Percentiles rank a stretch among this genome's conserved stretches.
Conservation (phyloP, 2,888 invertebrate species). For the Tetragonula carbonaria region DNA sequence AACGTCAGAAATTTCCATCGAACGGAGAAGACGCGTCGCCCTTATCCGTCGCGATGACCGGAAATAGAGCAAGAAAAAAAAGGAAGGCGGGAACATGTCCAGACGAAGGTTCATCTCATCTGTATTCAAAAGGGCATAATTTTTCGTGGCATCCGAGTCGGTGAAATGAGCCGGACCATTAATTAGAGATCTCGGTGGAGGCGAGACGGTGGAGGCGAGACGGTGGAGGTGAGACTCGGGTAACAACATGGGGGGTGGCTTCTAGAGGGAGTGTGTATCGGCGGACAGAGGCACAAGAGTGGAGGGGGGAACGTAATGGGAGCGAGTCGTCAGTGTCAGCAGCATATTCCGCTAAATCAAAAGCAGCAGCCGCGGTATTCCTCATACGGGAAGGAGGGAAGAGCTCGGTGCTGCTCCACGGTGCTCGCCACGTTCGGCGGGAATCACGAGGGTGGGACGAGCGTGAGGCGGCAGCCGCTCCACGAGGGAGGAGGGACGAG, state of each 20-base stretch:
- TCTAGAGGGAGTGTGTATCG: slow-evolving; percentile 49
- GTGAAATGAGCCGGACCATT: slow-evolving; percentile 72
- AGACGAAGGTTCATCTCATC: slow-evolving; percentile 69
- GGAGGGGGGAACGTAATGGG: slow-evolving; percentile 68
- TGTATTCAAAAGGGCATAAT: slow-evolving; percentile 73
- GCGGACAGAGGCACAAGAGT: slow-evolving; percentile 24
- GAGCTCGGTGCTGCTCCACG: slow-evolving; percentile 33
- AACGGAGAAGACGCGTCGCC: slow-evolving; percentile 24
- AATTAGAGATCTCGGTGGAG: slow-evolving; percentile 72
- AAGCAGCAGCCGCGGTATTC: slow-evolving; percentile 76
- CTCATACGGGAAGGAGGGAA: slow-evolving; percentile 69
- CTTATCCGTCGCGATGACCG: not conserved
- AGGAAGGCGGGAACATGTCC: slow-evolving; percentile 28
- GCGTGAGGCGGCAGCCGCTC: not conserved
- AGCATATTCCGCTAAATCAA: slow-evolving; percentile 82
- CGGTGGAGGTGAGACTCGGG: slow-evolving; percentile 16
- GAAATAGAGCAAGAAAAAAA: slow-evolving; percentile 48
- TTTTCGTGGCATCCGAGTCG: slow-evolving; percentile 69
- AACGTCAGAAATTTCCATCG: not conserved
- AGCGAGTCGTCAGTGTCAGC: slow-evolving; percentile 81
- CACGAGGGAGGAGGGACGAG: slow-evolving; percentile 19
- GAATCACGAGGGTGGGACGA: slow-evolving; percentile 6
- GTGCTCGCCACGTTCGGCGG: slow-evolving; percentile 39
- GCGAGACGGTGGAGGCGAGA: slow-evolving; percentile 35
- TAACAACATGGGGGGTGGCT: slow-evolving; percentile 27